These are phyloP conservation scores for Mus caroli DNA, from an alignment of 2,797 vertebrate species.

Conservation along the genomic window DNA sequence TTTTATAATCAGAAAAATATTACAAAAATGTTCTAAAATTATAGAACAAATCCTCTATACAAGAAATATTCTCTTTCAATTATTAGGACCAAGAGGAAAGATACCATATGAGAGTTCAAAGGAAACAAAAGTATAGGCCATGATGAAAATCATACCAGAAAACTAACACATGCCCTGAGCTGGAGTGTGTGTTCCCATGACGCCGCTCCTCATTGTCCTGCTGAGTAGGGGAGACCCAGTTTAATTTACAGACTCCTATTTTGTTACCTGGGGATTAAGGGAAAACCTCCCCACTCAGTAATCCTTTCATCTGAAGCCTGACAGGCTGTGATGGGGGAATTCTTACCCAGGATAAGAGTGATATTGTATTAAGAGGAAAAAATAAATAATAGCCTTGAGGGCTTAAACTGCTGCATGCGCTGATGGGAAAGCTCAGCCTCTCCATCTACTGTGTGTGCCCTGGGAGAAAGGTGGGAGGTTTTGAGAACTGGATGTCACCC, in stretches of 20 bases:
- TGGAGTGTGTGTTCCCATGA: rapidly evolving
- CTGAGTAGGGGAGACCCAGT: background rate
- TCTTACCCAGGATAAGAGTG: background rate
- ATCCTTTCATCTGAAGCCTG: background rate
- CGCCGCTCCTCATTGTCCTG: background rate
- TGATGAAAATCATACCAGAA: background rate
- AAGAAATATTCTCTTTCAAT: slow-evolving; percentile 3
- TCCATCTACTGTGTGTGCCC: background rate
- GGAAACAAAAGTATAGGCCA: slow-evolving; percentile 22
- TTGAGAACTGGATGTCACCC: background rate
- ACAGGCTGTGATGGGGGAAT: slow-evolving; percentile 11
- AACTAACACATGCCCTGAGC: slow-evolving; percentile 6
- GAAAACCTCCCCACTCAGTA: background rate
- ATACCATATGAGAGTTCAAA: background rate
- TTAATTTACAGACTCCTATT: slow-evolving; percentile 63
- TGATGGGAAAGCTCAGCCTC: background rate
- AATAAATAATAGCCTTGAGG: slow-evolving; percentile 41
- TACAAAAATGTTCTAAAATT: slow-evolving; percentile 4
- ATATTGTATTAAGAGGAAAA: background rate
- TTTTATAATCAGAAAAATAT: slow-evolving; percentile 29
- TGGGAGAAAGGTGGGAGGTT: slow-evolving; percentile 27
- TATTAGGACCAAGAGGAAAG: slow-evolving; percentile 10
- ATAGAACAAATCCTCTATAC: background rate
- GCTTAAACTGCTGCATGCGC: slow-evolving; percentile 22
- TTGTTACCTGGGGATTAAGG: background rate